Conservation (phyloP, 2,113 vertebrate genomes). For the Scomber japonicus region DNA sequence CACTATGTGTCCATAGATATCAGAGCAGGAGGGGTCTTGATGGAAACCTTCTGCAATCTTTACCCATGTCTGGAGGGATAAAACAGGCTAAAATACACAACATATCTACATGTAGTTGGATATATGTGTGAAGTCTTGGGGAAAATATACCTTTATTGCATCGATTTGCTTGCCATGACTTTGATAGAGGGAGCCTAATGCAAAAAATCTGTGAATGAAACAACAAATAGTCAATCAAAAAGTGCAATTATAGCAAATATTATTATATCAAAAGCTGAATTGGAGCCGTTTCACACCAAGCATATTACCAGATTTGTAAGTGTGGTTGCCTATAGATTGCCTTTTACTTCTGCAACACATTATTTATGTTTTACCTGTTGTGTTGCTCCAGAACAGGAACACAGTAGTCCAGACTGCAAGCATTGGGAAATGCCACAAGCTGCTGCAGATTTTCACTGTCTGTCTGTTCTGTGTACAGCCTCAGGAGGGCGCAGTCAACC, state of each 20-base stretch:
- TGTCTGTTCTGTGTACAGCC: slow-evolving; percentile 67
- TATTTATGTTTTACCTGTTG: slow-evolving; percentile 64
- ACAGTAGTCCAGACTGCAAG: slow-evolving; percentile 68
- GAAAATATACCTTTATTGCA: slow-evolving; percentile 71
- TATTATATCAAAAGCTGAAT: not conserved
- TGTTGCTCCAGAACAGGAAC: slow-evolving; percentile 66
- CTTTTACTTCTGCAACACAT: not conserved
- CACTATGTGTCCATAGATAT: slow-evolving; percentile 75
- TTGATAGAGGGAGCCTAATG: slow-evolving; percentile 76
- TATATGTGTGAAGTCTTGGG: not conserved
- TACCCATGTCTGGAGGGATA: slow-evolving; percentile 77
- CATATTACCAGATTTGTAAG: not conserved
- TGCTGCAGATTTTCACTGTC: slow-evolving; percentile 60
- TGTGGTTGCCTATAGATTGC: not conserved
- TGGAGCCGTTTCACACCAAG: not conserved
- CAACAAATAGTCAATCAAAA: not conserved
- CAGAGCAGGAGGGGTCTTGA: slow-evolving; percentile 56
- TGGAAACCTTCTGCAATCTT: slow-evolving; percentile 71
- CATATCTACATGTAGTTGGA: not conserved
- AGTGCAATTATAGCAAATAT: not conserved
- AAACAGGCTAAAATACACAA: slow-evolving; percentile 1
- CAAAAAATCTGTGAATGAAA: slow-evolving; percentile 71
- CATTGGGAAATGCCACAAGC: slow-evolving; percentile 63
- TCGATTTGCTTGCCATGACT: slow-evolving; percentile 65
- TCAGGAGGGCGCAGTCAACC: slow-evolving; percentile 79